phyloP scores from a whole-genome alignment of 1,140 invertebrate species.

The Charaxes varanes region DNA sequence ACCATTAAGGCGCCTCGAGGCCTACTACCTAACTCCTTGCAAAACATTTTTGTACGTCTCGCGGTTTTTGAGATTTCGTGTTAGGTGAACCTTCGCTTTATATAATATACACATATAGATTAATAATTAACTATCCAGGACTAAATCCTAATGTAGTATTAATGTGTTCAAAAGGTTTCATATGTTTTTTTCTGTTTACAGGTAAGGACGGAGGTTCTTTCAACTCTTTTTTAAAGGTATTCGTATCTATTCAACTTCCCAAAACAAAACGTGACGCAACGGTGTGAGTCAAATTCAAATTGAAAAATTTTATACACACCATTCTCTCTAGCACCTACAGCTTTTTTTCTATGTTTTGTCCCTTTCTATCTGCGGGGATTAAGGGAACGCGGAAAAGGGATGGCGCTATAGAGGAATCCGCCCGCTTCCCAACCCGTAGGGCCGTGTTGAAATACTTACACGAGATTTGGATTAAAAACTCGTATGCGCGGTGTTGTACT shows the following conservation, averaged over 20 bases:
- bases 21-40: too few species aligned
- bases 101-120: too few species aligned
- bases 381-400: slow-evolving; percentile 30
- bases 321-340: slow-evolving; percentile 29
- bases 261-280: slow-evolving; percentile 29
- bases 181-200: slow-evolving; percentile 18
- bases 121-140: too few species aligned
- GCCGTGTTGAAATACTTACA: slow-evolving; percentile 65
- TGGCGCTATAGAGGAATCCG: slow-evolving; percentile 31
- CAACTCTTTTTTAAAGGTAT: slow-evolving; percentile 19
- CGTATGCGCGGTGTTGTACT: slow-evolving; percentile 39
- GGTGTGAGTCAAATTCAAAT: slow-evolving; percentile 35
- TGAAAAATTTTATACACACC: slow-evolving; percentile 35
- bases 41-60: too few species aligned
- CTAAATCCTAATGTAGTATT: too few species aligned
- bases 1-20: too few species aligned
- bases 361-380: slow-evolving; percentile 20
- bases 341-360: slow-evolving; percentile 17
- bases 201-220: slow-evolving; percentile 23
- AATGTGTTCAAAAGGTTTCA: too few species aligned
- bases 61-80: too few species aligned
- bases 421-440: slow-evolving; percentile 36
- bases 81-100: too few species aligned
- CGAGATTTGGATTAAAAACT: slow-evolving; percentile 59
- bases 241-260: slow-evolving; percentile 23